Percentiles rank a stretch among this genome's conserved stretches.
These are phyloP conservation scores for Heliconius aoede DNA, from an alignment of 2,888 invertebrate genomes.

Conservation along the genomic window DNA sequence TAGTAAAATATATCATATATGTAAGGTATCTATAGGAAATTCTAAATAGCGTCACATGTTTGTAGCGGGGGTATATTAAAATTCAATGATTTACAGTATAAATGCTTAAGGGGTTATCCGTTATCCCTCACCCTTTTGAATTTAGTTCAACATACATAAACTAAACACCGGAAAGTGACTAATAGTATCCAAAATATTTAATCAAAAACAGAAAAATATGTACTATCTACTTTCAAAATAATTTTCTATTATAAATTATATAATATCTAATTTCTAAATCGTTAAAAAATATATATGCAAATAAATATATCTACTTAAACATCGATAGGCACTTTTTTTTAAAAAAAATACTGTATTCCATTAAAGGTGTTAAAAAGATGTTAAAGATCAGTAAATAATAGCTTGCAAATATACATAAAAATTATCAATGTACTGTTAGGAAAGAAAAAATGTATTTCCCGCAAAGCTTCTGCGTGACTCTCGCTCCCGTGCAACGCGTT, in stretches of 20 bases:
- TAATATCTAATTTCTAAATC: not conserved
- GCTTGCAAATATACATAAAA: not conserved
- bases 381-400: not conserved
- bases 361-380: no score
- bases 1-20: not conserved
- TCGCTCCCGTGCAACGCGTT: conserved; percentile 93
- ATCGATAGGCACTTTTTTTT: no score
- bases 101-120: not conserved
- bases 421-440: conserved; percentile 86
- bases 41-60: not conserved
- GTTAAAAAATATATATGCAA: no score
- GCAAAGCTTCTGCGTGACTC: conserved; percentile 84
- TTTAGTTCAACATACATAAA: conserved; percentile 8
- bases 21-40: not conserved
- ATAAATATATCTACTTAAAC: no score
- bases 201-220: not conserved
- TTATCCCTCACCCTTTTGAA: conserved; percentile 21
- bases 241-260: no score
- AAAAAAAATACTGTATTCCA: not conserved
- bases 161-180: conserved; percentile 12
- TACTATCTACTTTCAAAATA: no score
- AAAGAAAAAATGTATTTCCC: conserved; percentile 95
- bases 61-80: not conserved
- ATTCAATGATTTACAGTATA: not conserved
- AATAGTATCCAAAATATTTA: not conserved